Evolutionary conservation across 2,113 vertebrate species (phyloP), one percentile per base, ranked within the genome.

Genomic region (Anhinga anhinga): DNA sequence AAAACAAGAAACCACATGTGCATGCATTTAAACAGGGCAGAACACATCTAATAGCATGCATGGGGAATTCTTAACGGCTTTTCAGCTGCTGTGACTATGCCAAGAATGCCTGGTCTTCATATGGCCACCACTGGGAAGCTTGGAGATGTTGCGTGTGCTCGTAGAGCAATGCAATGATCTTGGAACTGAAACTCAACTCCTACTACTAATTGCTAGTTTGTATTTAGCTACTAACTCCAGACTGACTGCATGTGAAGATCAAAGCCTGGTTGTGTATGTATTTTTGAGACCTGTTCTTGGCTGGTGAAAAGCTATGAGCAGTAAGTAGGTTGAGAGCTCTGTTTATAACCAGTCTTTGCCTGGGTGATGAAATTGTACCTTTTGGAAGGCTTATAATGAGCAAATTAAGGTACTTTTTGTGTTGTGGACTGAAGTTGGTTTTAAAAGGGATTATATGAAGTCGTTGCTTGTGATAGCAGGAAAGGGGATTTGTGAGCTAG

Each of bases 401-500:
- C 47, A 70, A 94, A 65, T 82, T 82, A 93, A 95, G 83, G 70
- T 95, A n/a, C 73, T 91, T 88, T 7, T 89, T 61, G 66, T 91
- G 47, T 80, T 12, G 9, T 50, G 42, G 62, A 82, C 20, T 76
- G 81, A 87, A 91, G 96, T 44, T 76, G 49, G 59, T 80, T 95
- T 91, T 88, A 58, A 93, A 86, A 90, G 82, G 74, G 84, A 70
- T 93, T 90, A 47, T 77, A 63, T n/a, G 78, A 94, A 90, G 40
- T 73, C 2, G 29, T 79, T 93, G 56, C 56, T 71, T 93, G 71
- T 82, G 78, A 73, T 82, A 90, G 61, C 36, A 25, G 62, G 32
- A 45, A 93, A 70, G 66, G 77, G 67, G 62, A 82, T 88, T 94
- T 93, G 62, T 92, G 82, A 92, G 62, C 56, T 55, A 59, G 40